Conservation (phyloP, 2,113 vertebrate genomes). For the Ptilorrhoa leucosticta region DNA sequence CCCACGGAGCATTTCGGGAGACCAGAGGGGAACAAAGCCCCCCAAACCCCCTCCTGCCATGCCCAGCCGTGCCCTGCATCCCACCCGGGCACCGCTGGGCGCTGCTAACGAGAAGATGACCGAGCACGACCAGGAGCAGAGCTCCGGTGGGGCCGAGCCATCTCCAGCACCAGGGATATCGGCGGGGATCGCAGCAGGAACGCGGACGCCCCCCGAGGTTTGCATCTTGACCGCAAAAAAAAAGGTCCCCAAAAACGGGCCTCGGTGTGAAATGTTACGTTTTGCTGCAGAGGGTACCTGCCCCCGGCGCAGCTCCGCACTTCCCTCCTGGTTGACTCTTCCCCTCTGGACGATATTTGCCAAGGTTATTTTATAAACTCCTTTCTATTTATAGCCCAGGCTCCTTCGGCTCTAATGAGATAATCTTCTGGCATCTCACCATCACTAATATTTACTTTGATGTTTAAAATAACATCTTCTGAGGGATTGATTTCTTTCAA, state of each 20-base stretch:
- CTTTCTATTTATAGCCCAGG: slow-evolving; percentile 40
- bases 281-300: not conserved
- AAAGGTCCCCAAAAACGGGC: not conserved
- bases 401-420: slow-evolving; percentile 40
- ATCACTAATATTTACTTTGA: slow-evolving; percentile 52
- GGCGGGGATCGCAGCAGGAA: not conserved
- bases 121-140: accelerated
- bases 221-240: not conserved
- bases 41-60: not conserved
- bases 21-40: not conserved
- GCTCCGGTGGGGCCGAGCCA: not conserved
- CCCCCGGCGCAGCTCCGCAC: not conserved
- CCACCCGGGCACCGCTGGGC: not conserved
- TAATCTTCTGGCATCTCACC: slow-evolving; percentile 48
- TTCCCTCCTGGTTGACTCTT: not conserved
- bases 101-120: not conserved
- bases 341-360: not conserved
- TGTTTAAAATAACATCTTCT: slow-evolving; percentile 42
- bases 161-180: accelerated
- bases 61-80: not conserved
- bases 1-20: not conserved
- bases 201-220: accelerated
- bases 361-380: slow-evolving; percentile 46
- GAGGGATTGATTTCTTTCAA: not conserved
- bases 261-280: not conserved